Conservation (phyloP, 37 sponge, comb jelly and placozoan genomes). For the Axinella damicornis region DNA sequence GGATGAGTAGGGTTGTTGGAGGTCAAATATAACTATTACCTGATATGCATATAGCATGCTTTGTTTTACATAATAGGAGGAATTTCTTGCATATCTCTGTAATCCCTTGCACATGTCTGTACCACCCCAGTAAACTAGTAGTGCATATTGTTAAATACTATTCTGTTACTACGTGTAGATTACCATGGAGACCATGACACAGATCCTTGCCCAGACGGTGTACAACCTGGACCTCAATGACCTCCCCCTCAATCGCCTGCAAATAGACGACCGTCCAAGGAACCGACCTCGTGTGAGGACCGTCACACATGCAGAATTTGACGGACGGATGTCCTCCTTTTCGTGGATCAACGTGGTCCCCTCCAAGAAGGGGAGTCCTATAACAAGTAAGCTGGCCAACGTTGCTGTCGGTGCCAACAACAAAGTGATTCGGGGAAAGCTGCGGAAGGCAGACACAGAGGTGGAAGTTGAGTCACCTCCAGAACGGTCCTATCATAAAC, state of each 20-base stretch:
- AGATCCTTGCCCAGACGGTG: constrained; percentile 64
- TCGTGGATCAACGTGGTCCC: neutral
- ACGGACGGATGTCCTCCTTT: constrained; percentile 28
- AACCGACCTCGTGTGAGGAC: constrained; percentile 11
- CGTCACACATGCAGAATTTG: neutral
- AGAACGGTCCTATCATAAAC: too few relatives aligned
- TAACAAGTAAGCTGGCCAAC: neutral
- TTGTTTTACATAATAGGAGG: too few relatives aligned
- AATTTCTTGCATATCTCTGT: too few relatives aligned
- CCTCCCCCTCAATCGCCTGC: constrained; percentile 67
- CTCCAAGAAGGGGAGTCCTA: neutral
- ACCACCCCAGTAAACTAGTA: too few relatives aligned
- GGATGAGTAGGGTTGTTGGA: too few relatives aligned
- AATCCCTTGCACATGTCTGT: too few relatives aligned
- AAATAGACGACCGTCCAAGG: neutral
- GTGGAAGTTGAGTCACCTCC: too few relatives aligned
- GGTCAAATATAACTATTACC: too few relatives aligned
- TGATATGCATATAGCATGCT: too few relatives aligned
- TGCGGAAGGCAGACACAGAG: too few relatives aligned
- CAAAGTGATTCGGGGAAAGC: too few relatives aligned
- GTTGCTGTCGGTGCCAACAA: neutral
- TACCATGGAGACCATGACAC: constrained; percentile 67
- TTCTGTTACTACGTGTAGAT: constrained; percentile 32
- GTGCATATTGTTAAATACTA: too few relatives aligned
- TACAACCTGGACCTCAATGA: constrained; percentile 70